These are phyloP conservation scores for Numida meleagris DNA, from an alignment of 2,113 vertebrate species.

Conservation along the genomic window DNA sequence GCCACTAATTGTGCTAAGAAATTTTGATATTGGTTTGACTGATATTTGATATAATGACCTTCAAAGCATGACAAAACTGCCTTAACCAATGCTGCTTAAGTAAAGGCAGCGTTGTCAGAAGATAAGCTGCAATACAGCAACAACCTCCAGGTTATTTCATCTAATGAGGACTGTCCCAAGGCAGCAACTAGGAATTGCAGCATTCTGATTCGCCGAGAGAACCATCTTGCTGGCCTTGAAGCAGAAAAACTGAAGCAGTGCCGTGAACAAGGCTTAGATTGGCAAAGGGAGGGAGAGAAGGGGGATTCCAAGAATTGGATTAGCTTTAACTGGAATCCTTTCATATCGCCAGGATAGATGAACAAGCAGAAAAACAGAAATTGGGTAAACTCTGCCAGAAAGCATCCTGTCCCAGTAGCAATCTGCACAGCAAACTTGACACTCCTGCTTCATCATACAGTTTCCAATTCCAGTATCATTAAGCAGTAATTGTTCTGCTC, in stretches of 20 bases:
- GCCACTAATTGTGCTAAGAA: not conserved
- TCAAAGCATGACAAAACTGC: slow-evolving; percentile 14
- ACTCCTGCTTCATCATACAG: slow-evolving; percentile 34
- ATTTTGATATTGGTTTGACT: slow-evolving; percentile 45
- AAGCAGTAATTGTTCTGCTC: slow-evolving; percentile 65
- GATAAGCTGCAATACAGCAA: not conserved
- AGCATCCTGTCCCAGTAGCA: slow-evolving; percentile 4
- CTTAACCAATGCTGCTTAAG: slow-evolving; percentile 11
- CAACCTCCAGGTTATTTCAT: slow-evolving; percentile 6
- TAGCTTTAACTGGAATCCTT: slow-evolving; percentile 45
- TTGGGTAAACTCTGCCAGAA: slow-evolving; percentile 51
- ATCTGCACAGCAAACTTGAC: slow-evolving; percentile 36
- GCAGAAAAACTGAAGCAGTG: not conserved
- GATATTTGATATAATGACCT: slow-evolving; percentile 59
- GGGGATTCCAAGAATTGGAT: slow-evolving; percentile 39
- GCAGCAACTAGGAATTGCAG: not conserved
- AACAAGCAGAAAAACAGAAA: slow-evolving; percentile 60
- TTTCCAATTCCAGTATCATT: slow-evolving; percentile 54
- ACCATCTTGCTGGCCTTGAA: not conserved
- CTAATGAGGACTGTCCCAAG: slow-evolving; percentile 30
- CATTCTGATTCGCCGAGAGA: not conserved
- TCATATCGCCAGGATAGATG: not conserved
- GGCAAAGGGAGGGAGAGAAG: not conserved
- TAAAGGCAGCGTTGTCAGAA: not conserved
- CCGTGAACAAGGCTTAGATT: not conserved